A percentile compares a stretch with the other conserved stretches of the same genome.
Conservation (phyloP, 2,888 invertebrate genomes). For the Phaonia tiefii region DNA sequence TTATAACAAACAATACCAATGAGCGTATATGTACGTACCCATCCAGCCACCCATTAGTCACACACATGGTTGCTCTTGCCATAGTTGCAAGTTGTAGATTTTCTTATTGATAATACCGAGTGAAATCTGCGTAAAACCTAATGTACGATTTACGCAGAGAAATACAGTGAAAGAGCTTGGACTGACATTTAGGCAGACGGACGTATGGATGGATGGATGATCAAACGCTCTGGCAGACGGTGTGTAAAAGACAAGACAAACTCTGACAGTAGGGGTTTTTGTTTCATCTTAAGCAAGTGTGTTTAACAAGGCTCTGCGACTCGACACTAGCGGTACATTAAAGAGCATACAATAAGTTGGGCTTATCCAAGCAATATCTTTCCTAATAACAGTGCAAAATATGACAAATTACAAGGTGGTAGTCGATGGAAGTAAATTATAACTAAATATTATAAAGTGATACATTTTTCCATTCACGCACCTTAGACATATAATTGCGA, state of each 20-base stretch:
- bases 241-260: constrained; percentile 11
- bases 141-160: constrained; percentile 36
- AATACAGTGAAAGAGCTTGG: not conserved
- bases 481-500: too few species aligned
- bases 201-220: not conserved
- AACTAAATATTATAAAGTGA: too few species aligned
- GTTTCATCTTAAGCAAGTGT: constrained; percentile 1
- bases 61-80: not conserved
- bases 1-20: not conserved
- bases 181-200: not conserved
- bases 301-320: not conserved
- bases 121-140: constrained; percentile 64
- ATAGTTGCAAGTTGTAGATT: constrained; percentile 22
- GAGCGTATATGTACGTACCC: not conserved
- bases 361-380: too few species aligned
- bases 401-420: too few species aligned
- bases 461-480: too few species aligned
- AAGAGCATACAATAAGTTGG: too few species aligned
- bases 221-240: constrained; percentile 16
- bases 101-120: not conserved
- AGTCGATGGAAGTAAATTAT: too few species aligned
- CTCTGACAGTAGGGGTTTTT: not conserved
- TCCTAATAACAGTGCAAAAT: too few species aligned
- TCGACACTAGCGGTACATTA: too few species aligned
- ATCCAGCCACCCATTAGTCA: too few species aligned